Conservation (phyloP, 2,797 vertebrate genomes). For the Chelonia mydas region DNA sequence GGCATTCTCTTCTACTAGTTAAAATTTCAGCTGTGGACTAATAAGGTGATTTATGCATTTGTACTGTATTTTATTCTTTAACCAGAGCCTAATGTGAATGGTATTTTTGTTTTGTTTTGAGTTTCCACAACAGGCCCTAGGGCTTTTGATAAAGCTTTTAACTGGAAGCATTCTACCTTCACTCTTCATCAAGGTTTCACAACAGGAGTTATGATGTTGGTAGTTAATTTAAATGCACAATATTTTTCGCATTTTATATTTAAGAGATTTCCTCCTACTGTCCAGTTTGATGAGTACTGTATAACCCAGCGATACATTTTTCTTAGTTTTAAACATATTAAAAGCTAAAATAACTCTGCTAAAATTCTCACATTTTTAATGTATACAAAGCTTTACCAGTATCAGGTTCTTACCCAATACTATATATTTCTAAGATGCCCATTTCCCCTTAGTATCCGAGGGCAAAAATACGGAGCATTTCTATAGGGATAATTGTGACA, state of each 20-base stretch:
- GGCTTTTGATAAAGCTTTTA: constrained; percentile 64
- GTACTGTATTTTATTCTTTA: constrained; percentile 43
- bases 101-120: constrained; percentile 16
- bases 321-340: constrained; percentile 10
- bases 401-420: background rate
- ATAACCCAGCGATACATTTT: background rate
- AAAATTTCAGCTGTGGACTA: constrained; percentile 47
- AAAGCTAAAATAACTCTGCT: background rate
- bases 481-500: background rate
- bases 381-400: background rate
- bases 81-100: constrained; percentile 54
- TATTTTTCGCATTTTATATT: constrained; percentile 59
- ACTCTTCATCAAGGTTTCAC: constrained; percentile 50
- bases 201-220: constrained; percentile 29
- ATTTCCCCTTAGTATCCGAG: background rate
- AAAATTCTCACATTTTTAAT: background rate
- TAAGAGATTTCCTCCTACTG: constrained; percentile 10
- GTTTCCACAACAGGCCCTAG: background rate
- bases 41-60: constrained; percentile 68
- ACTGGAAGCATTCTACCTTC: constrained; percentile 45
- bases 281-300: background rate
- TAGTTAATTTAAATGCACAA: constrained; percentile 15
- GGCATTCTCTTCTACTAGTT: constrained; percentile 27
- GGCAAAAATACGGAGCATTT: background rate
- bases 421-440: background rate